Evolutionary conservation across 2,113 vertebrate species (phyloP).

Genomic region (Butorides virescens): DNA sequence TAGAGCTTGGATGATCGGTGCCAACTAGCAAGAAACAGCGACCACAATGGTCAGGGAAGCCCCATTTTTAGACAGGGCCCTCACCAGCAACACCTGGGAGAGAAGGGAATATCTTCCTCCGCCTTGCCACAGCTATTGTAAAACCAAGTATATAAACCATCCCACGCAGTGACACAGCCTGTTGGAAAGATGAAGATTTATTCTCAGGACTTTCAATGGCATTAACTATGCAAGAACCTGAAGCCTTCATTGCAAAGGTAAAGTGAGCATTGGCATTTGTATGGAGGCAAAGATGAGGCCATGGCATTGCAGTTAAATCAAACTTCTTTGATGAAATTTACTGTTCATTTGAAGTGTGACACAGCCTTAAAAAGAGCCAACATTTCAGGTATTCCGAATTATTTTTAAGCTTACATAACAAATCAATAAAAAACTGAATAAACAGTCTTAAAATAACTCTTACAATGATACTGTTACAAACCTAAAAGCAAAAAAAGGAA

Average conservation of each 20-base stretch:
- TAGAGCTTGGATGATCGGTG: neutral
- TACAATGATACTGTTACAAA: neutral
- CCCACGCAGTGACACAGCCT: neutral
- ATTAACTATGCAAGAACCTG: neutral
- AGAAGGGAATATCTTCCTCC: neutral
- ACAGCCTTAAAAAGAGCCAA: neutral
- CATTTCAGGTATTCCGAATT: neutral
- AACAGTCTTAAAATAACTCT: neutral
- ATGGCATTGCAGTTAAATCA: neutral
- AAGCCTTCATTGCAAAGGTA: neutral
- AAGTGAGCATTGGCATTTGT: neutral
- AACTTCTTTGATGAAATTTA: neutral
- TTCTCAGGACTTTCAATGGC: neutral
- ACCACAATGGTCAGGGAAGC: fast-evolving
- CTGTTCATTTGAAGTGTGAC: neutral
- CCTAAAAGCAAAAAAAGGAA: neutral
- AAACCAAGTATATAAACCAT: neutral
- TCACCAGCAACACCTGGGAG: neutral
- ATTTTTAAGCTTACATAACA: neutral
- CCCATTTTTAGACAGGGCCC: neutral
- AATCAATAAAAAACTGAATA: neutral
- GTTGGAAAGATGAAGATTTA: neutral
- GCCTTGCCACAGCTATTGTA: neutral
- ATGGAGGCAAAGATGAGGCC: neutral
- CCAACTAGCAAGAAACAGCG: neutral